phyloP scores from a whole-genome alignment of 1,140 invertebrate genomes.

The Heliothis virescens region DNA sequence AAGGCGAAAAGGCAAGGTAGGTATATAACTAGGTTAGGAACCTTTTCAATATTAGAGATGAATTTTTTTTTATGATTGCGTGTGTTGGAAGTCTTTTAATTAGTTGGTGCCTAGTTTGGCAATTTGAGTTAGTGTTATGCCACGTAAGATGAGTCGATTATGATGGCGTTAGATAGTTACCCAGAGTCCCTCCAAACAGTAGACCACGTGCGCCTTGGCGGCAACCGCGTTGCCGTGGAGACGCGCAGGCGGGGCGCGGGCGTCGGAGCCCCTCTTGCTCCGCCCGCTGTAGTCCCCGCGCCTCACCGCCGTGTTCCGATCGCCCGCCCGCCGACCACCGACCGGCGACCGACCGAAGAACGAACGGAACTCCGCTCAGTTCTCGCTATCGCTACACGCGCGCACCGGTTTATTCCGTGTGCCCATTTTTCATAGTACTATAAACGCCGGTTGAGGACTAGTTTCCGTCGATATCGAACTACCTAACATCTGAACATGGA shows the following conservation, averaged over 20 bases:
- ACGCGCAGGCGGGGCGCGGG: slow-evolving; percentile 52
- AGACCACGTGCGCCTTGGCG: slow-evolving; percentile 48
- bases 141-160: neutral
- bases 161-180: neutral
- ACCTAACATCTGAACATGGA: slow-evolving; percentile 64
- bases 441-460: slow-evolving; percentile 49
- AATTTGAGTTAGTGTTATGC: too few species aligned
- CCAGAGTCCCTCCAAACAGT: neutral
- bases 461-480: slow-evolving; percentile 45
- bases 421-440: slow-evolving; percentile 54
- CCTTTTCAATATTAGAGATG: too few species aligned
- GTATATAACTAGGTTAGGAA: too few species aligned
- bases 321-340: slow-evolving; percentile 42
- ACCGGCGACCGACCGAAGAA: slow-evolving; percentile 33
- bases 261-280: slow-evolving; percentile 30
- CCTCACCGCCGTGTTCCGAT: slow-evolving; percentile 12
- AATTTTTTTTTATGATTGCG: too few species aligned
- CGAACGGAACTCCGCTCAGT: slow-evolving; percentile 49
- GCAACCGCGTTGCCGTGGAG: slow-evolving; percentile 53
- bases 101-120: too few species aligned
- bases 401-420: slow-evolving; percentile 59
- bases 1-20: too few species aligned
- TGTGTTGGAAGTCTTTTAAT: too few species aligned
- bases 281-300: slow-evolving; percentile 19
- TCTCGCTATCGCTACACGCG: slow-evolving; percentile 52